Percentiles rank a stretch among this genome's conserved stretches.
Evolutionary conservation across 2,113 vertebrate genomes (phyloP).

Genomic region (Tenebrosternarchus preto): DNA sequence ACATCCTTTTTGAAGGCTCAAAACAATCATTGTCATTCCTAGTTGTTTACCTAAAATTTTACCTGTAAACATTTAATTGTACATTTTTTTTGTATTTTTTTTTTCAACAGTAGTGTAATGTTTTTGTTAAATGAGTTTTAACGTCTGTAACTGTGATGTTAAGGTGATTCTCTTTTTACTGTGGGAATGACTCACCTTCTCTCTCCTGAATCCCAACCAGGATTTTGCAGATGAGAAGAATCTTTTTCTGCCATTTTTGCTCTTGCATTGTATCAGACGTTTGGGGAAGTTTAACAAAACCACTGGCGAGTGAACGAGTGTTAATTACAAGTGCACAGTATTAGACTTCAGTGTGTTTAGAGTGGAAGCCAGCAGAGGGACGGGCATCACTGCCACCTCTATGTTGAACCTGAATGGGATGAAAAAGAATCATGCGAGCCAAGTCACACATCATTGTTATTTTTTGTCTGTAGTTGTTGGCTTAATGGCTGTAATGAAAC

Average conservation of each 20-base stretch:
- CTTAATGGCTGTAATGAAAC: constrained; percentile 65
- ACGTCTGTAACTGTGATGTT: constrained; percentile 73
- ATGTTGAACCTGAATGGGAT: constrained; percentile 22
- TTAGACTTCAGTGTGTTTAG: constrained; percentile 51
- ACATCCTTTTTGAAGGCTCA: constrained; percentile 90
- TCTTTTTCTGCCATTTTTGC: constrained; percentile 72
- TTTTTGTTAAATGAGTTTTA: constrained; percentile 64
- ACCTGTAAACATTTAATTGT: constrained; percentile 84
- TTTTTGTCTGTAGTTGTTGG: constrained; percentile 62
- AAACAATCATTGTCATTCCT: constrained; percentile 82
- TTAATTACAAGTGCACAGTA: constrained; percentile 56
- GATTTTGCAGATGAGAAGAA: constrained; percentile 67
- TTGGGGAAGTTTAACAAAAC: constrained; percentile 4
- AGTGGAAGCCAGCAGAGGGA: constrained; percentile 12
- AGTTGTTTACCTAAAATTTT: constrained; percentile 79
- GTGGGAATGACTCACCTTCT: constrained; percentile 46
- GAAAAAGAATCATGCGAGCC: constrained; percentile 45
- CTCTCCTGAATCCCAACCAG: constrained; percentile 62
- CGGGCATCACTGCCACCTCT: constrained; percentile 12
- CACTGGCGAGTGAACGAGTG: constrained; percentile 28
- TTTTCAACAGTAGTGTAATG: constrained; percentile 76
- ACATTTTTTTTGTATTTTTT: constrained; percentile 84
- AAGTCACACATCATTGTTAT: constrained; percentile 48
- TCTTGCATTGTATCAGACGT: constrained; percentile 54
- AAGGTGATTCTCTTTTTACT: constrained; percentile 66